phyloP scores from a whole-genome alignment of 1,140 invertebrate species.

The Halesus radiatus region DNA sequence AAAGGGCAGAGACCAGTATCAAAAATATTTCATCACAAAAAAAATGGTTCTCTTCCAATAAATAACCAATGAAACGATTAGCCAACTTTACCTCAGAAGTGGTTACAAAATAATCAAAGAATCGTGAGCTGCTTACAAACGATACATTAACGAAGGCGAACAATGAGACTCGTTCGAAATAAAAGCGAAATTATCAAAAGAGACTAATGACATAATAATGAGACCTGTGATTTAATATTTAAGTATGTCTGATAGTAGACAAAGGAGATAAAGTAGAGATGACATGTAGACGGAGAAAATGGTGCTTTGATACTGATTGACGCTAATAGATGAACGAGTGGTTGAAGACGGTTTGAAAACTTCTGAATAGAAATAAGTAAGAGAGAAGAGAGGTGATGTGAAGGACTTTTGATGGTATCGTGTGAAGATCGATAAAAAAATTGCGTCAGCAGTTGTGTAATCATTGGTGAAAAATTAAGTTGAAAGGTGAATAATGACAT shows the following conservation, averaged over 20 bases:
- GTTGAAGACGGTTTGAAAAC: background rate
- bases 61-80: too few relatives aligned
- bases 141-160: background rate
- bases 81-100: too few relatives aligned
- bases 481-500: too few relatives aligned
- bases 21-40: too few relatives aligned
- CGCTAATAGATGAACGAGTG: background rate
- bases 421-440: background rate
- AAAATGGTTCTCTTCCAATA: too few relatives aligned
- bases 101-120: too few relatives aligned
- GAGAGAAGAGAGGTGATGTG: background rate
- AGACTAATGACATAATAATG: slow-evolving; percentile 2
- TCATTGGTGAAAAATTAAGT: too few relatives aligned
- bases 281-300: background rate
- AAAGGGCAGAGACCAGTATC: too few relatives aligned
- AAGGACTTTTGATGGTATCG: background rate
- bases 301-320: background rate
- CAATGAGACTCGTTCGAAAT: slow-evolving; percentile 4
- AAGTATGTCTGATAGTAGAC: background rate
- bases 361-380: background rate
- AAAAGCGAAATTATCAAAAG: slow-evolving; percentile 10
- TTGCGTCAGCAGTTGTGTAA: too few relatives aligned
- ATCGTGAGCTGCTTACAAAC: too few relatives aligned
- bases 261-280: background rate
- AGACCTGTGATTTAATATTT: background rate